A percentile compares a stretch with the other conserved stretches of the same genome.
Conservation (phyloP, 2,888 invertebrate genomes). For the Archips xylosteana region DNA sequence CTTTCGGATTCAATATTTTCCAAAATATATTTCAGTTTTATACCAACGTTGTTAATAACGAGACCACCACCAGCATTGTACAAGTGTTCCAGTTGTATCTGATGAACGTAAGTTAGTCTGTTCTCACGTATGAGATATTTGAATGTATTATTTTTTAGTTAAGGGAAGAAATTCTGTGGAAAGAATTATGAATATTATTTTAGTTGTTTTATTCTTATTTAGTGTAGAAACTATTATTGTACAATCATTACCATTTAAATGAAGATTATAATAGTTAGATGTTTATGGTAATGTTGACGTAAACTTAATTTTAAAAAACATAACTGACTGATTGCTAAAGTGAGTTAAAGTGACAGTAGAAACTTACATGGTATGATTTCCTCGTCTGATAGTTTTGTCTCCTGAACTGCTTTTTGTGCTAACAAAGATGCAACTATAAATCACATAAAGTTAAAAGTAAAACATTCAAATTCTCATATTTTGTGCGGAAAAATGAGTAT, state of each 20-base stretch:
- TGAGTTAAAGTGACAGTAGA: too few species aligned
- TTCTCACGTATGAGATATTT: not conserved
- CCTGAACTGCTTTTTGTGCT: not conserved
- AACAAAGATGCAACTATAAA: not conserved
- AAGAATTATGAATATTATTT: too few species aligned
- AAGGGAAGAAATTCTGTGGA: too few species aligned
- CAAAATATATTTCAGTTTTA: not conserved
- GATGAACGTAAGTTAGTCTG: not conserved
- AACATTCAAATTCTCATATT: constrained; percentile 4
- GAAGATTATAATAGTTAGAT: too few species aligned
- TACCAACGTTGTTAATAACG: constrained; percentile 9
- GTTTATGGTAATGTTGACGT: too few species aligned
- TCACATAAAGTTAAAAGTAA: constrained; percentile 7
- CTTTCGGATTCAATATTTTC: constrained; percentile 14
- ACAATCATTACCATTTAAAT: too few species aligned
- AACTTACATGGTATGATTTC: too few species aligned
- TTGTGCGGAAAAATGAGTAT: not conserved
- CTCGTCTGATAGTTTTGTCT: not conserved
- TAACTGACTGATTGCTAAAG: too few species aligned
- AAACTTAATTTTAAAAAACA: too few species aligned
- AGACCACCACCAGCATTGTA: constrained; percentile 39
- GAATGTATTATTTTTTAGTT: constrained; percentile 1
- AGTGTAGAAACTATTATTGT: too few species aligned
- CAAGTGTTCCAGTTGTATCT: constrained; percentile 35
- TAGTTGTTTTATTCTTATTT: too few species aligned